Evolutionary conservation across 2,113 vertebrate species (phyloP).

Genomic region (Pyxicephalus adspersus): DNA sequence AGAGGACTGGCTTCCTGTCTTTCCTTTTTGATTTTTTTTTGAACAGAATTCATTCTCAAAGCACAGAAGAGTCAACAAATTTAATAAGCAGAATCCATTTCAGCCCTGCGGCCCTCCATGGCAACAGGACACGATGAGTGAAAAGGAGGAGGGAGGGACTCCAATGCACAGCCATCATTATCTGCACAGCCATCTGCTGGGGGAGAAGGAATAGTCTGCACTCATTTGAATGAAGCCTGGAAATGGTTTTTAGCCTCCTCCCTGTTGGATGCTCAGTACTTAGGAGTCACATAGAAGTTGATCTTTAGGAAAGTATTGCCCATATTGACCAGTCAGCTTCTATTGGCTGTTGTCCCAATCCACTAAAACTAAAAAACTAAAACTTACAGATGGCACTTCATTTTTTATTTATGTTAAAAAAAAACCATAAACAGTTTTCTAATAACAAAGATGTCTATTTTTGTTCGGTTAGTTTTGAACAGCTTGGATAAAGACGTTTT

Average conservation of each 20-base stretch:
- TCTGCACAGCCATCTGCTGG: slow-evolving; percentile 93
- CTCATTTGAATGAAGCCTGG: slow-evolving; percentile 77
- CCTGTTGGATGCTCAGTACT: too few relatives aligned
- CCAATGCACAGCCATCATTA: slow-evolving; percentile 85
- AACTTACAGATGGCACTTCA: too few relatives aligned
- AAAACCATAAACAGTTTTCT: too few relatives aligned
- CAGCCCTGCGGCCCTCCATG: slow-evolving; percentile 75
- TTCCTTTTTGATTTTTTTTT: slow-evolving; percentile 60
- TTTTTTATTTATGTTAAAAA: too few relatives aligned
- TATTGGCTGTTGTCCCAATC: too few relatives aligned
- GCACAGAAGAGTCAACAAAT: slow-evolving; percentile 76
- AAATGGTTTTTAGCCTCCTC: slow-evolving; percentile 58
- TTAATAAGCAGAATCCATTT: slow-evolving; percentile 82
- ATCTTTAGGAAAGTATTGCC: too few relatives aligned
- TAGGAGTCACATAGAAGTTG: too few relatives aligned
- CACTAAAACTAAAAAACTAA: too few relatives aligned
- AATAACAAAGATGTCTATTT: too few relatives aligned
- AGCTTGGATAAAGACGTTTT: too few relatives aligned
- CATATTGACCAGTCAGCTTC: too few relatives aligned
- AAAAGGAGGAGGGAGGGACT: slow-evolving; percentile 69
- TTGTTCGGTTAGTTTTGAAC: too few relatives aligned
- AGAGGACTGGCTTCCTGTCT: slow-evolving; percentile 65
- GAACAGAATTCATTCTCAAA: slow-evolving; percentile 76
- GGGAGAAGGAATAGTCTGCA: slow-evolving; percentile 79
- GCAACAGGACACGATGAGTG: slow-evolving; percentile 72